These are phyloP conservation scores for Trissolcus basalis DNA, from an alignment of 1,140 invertebrate species.

Conservation along the genomic window DNA sequence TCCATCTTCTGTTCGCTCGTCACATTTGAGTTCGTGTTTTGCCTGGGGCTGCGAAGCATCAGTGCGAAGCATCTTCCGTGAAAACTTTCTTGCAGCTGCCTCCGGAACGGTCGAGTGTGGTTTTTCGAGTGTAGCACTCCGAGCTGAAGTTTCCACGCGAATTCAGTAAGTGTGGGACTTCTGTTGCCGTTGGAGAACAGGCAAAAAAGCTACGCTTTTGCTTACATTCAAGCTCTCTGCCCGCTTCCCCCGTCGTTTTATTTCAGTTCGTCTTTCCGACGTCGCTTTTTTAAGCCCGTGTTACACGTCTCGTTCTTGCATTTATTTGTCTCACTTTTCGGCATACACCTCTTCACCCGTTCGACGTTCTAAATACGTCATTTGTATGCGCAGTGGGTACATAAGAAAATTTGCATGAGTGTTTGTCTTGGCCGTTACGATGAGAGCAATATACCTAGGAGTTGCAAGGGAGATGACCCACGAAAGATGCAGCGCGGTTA, in stretches of 20 bases:
- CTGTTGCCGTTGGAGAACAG: conserved; percentile 46
- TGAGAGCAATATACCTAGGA: conserved; percentile 41
- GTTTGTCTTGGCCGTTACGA: conserved; percentile 64
- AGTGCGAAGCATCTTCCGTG: conserved; percentile 43
- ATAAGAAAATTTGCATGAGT: conserved; percentile 68
- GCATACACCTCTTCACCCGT: conserved; percentile 33
- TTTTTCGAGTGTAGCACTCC: conserved; percentile 54
- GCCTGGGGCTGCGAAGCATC: conserved; percentile 52
- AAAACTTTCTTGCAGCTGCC: conserved; percentile 56
- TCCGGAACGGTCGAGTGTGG: conserved; percentile 56
- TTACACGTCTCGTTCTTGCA: conserved; percentile 19
- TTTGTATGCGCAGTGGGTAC: conserved; percentile 67
- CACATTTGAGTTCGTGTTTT: conserved; percentile 48
- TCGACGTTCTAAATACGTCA: conserved; percentile 63
- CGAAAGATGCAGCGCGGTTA: neutral
- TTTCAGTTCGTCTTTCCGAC: conserved; percentile 36
- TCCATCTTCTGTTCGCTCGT: conserved; percentile 50
- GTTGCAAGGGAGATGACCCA: conserved; percentile 36
- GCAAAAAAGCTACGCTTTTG: conserved; percentile 44
- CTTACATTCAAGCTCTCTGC: conserved; percentile 43
- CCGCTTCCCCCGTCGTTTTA: conserved; percentile 22
- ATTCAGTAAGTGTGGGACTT: conserved; percentile 55
- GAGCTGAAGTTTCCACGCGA: conserved; percentile 49
- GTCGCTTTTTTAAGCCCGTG: conserved; percentile 25
- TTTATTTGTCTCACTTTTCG: conserved; percentile 16